Evolutionary conservation across 2,113 vertebrate species (phyloP).

Genomic region (Thamnaconus septentrionalis): DNA sequence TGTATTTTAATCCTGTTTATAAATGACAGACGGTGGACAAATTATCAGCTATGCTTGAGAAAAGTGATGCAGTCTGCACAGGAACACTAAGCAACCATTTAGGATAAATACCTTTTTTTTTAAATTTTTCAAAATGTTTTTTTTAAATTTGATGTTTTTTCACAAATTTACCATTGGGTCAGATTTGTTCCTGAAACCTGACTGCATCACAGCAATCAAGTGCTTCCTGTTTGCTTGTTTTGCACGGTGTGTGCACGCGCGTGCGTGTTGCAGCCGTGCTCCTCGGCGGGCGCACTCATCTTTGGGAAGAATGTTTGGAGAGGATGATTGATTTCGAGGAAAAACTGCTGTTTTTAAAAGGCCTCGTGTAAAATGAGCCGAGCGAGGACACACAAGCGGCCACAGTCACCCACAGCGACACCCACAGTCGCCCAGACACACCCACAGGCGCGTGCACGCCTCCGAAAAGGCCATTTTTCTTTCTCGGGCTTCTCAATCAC

Average conservation of each 20-base stretch:
- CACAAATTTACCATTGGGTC: too few relatives aligned
- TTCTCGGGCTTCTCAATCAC: conserved; percentile 9
- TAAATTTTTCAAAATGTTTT: too few relatives aligned
- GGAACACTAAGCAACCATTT: too few relatives aligned
- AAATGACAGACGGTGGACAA: too few relatives aligned
- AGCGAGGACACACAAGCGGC: conserved; percentile 17
- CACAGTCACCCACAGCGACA: not conserved
- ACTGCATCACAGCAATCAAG: not conserved
- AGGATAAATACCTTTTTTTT: too few relatives aligned
- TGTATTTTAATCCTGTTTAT: too few relatives aligned
- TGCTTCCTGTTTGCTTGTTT: too few relatives aligned
- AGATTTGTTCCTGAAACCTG: too few relatives aligned
- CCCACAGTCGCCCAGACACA: conserved; percentile 26
- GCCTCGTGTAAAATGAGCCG: conserved; percentile 1
- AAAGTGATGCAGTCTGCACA: too few relatives aligned
- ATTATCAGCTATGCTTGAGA: too few relatives aligned
- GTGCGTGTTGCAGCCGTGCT: not conserved
- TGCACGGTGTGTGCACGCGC: too few relatives aligned
- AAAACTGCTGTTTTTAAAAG: not conserved
- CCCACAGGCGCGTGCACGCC: conserved; percentile 5
- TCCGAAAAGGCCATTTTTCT: not conserved
- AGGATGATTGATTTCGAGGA: not conserved
- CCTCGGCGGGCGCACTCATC: not conserved
- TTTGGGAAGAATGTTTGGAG: not conserved
- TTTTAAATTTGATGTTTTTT: too few relatives aligned